phyloP scores from a whole-genome alignment of 37 sponge, comb jelly and placozoan genomes.

The Halisarca cf. caerulea region DNA sequence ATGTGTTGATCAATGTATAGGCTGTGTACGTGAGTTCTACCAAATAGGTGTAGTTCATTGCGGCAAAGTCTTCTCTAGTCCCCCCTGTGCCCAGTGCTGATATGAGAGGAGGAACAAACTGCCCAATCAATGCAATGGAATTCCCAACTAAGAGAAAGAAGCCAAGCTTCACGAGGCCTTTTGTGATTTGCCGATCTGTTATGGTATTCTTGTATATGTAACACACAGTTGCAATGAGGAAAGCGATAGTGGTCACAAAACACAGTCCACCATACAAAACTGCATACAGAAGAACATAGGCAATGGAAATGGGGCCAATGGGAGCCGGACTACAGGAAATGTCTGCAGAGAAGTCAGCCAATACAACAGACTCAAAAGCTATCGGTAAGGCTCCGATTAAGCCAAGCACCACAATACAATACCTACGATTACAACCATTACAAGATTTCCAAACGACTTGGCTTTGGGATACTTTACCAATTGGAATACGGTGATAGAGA shows the following conservation, averaged over 20 bases:
- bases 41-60: background rate
- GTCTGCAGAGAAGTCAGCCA: too few relatives aligned
- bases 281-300: background rate
- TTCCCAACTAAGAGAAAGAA: constrained; percentile 2
- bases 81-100: background rate
- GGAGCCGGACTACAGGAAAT: background rate
- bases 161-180: background rate
- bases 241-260: background rate
- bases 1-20: background rate
- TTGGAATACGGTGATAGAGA: background rate
- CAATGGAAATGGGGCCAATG: background rate
- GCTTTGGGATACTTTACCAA: background rate
- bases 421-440: background rate
- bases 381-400: background rate
- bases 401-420: background rate
- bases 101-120: background rate
- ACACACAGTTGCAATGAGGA: background rate
- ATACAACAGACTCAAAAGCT: too few relatives aligned
- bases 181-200: background rate
- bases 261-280: background rate
- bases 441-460: background rate
- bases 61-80: background rate
- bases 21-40: background rate
- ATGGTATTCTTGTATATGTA: background rate
- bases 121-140: background rate